Conservation (phyloP, 1,140 invertebrate genomes). For the Melitaea cinxia region DNA sequence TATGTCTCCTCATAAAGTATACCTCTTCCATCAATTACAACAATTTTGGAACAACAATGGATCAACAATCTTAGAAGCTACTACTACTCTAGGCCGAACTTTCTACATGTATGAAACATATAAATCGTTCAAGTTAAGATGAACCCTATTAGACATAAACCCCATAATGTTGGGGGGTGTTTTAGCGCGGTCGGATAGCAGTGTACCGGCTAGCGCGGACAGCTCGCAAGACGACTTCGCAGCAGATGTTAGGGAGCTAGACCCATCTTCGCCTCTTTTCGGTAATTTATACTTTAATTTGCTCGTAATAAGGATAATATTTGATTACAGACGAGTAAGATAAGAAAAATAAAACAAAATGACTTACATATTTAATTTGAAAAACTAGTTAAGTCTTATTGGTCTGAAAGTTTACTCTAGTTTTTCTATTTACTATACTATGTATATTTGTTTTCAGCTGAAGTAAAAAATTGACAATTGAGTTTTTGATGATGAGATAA, state of each 20-base stretch:
- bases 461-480: too few species aligned
- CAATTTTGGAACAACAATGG: too few species aligned
- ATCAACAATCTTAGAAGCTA: too few species aligned
- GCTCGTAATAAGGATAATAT: constrained; percentile 39
- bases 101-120: neutral
- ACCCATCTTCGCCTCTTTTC: constrained; percentile 77
- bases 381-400: too few species aligned
- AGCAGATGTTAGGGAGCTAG: constrained; percentile 77
- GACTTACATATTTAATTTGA: too few species aligned
- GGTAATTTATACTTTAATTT: constrained; percentile 74
- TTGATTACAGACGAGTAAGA: constrained; percentile 12
- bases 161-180: constrained; percentile 34
- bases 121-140: neutral
- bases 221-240: constrained; percentile 75
- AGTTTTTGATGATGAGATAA: too few species aligned
- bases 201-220: constrained; percentile 60
- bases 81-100: neutral
- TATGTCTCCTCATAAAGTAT: too few species aligned
- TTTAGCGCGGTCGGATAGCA: constrained; percentile 78
- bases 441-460: too few species aligned
- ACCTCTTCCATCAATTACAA: too few species aligned
- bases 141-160: neutral
- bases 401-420: too few species aligned
- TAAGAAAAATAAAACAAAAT: too few species aligned
- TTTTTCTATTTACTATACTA: too few species aligned